Conservation (phyloP, 2,113 vertebrate species). For the Cochlearius cochlearius region DNA sequence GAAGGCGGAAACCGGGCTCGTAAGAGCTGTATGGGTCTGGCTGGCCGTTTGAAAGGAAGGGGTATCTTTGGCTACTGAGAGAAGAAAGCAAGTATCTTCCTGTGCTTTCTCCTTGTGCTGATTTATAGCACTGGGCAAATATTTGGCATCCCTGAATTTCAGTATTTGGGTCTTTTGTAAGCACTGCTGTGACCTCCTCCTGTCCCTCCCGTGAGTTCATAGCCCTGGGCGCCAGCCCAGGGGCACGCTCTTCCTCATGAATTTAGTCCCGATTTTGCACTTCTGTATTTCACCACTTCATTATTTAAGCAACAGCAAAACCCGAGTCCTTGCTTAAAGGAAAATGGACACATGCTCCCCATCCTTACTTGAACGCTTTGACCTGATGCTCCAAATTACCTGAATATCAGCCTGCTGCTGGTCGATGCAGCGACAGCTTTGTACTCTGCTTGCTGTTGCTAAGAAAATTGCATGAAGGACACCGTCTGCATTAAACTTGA, state of each 20-base stretch:
- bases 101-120: neutral
- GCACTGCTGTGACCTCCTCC: neutral
- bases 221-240: neutral
- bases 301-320: neutral
- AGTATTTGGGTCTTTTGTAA: neutral
- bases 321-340: neutral
- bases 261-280: neutral
- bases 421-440: neutral
- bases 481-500: neutral
- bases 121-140: neutral
- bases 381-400: neutral
- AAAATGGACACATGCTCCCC: fast-evolving
- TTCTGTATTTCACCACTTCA: neutral
- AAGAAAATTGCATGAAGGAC: neutral
- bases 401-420: neutral
- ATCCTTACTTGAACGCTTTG: neutral
- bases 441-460: neutral
- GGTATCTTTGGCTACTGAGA: neutral
- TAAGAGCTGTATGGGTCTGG: neutral
- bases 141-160: neutral
- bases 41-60: neutral
- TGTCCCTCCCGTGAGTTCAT: neutral
- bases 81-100: neutral
- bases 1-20: neutral
- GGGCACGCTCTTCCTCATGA: neutral